Base-by-base conservation (phyloP, 2,888 invertebrate species). In the Nomada fucata region DNA sequence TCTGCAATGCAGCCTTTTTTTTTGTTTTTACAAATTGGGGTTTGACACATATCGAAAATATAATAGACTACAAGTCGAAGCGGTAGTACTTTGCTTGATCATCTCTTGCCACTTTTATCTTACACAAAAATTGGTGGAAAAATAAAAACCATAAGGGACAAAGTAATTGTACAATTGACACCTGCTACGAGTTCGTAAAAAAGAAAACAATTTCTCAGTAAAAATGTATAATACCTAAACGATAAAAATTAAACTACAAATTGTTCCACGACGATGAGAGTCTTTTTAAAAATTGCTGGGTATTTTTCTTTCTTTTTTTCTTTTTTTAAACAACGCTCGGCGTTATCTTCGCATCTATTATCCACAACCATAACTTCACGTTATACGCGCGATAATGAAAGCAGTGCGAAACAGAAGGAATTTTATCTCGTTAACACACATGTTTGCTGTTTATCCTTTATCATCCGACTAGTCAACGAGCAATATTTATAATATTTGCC, bases 21-120 rank as follows among this genome's bases (percentile, higher is more conserved):
- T 13, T 15, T 47, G 11, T 47, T 47, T 65, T 59, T 70, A 79
- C 36, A 53, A 78, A 70, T 15, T 65, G 53, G 59, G 42, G n/a
- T 44, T 55, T 50, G 20, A 76, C 23, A n/a, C 55, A 36, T n/a
- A 26, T 69, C 36, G n/a, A 61, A 61, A 36, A 36, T 36, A 36
- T 36, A 68, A 42, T 20, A 50, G 50, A 60, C 29, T 36, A 7
- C 20, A 57, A 42, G 13, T n/a, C 52, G 63, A 44, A 50, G 20
- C 57, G 15, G n/a, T 18, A 44, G 20, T 47, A 2, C 13, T 42
- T 57, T n/a, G 11, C 36, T 36, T 36, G 7, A 36, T 36, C 36
- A 36, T 36, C 36, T 36, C 9, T 36, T 36, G 36, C 36, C 36
- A 0, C 5, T 0, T 36, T 36, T 36, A 36, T 7, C 9, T 36